A percentile compares a stretch with the other conserved stretches of the same genome.
phyloP scores from a whole-genome alignment of 2,888 invertebrate species.

The Empis stercorea region DNA sequence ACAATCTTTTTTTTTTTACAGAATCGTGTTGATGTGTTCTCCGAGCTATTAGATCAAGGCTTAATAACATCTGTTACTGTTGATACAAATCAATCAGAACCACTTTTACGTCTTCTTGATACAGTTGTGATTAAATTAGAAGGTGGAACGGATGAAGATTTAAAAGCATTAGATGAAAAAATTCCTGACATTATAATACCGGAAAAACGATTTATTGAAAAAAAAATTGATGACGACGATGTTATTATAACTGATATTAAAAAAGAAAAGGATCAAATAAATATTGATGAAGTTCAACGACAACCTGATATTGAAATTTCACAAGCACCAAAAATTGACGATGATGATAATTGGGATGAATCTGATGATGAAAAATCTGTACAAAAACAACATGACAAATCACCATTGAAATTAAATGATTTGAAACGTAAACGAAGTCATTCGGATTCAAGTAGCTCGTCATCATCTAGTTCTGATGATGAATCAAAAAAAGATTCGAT shows the following conservation, averaged over 20 bases:
- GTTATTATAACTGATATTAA: slow-evolving; percentile 17
- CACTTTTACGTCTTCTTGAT: slow-evolving; percentile 77
- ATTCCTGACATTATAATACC: slow-evolving; percentile 24
- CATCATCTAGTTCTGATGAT: slow-evolving; percentile 16
- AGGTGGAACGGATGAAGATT: slow-evolving; percentile 80
- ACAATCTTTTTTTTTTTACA: slow-evolving; percentile 30
- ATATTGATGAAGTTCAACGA: not conserved
- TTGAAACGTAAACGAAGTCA: slow-evolving; percentile 18
- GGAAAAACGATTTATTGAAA: slow-evolving; percentile 22
- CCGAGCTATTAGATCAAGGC: slow-evolving; percentile 63
- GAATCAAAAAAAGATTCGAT: slow-evolving; percentile 11
- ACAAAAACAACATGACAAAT: not conserved
- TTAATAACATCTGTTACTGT: slow-evolving; percentile 66
- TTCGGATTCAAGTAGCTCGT: slow-evolving; percentile 21
- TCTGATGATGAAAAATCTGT: slow-evolving; percentile 4
- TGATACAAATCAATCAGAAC: slow-evolving; percentile 73
- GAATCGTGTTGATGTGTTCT: slow-evolving; percentile 80
- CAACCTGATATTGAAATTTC: not conserved
- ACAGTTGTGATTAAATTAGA: slow-evolving; percentile 94
- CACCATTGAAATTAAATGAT: slow-evolving; percentile 4
- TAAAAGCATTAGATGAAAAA: slow-evolving; percentile 69
- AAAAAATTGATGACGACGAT: slow-evolving; percentile 21
- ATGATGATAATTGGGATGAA: slow-evolving; percentile 32
- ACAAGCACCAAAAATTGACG: slow-evolving; percentile 20
- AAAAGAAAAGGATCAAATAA: not conserved